Evolutionary conservation across 2,888 invertebrate species (phyloP), one percentile per base, ranked within the genome.

Genomic region (Pseudococcus jackbeardsleyi): DNA sequence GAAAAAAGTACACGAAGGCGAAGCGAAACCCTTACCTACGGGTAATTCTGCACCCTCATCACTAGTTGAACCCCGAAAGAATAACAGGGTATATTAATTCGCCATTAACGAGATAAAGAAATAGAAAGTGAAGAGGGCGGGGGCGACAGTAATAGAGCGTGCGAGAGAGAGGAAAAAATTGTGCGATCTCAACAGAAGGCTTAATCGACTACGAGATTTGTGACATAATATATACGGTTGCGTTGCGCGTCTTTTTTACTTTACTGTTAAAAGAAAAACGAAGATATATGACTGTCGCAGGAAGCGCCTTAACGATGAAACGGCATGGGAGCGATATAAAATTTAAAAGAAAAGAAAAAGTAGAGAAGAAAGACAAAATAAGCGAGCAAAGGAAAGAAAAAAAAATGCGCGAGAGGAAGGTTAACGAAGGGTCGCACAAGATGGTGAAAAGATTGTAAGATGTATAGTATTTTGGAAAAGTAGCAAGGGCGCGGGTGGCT

Each of bases 361-460:
- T 82, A 19, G 72, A 86, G 42, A 42, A 72, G 72, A 86, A 72
- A 86, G 64, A 64, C 54, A 85, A 64, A 64, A 64, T 64, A 64
- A 64, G n/a, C 7, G 33, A 85, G 64, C 12, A 59, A 22, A 86
- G 39, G 22, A 68, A 46, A 68, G 22, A 86, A 72, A 82, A 86
- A 72, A 33, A 33, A 33, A 2, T 2, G 26, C 26, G 42, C 42
- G 42, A 42, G 42, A 42, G 42, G 42, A 86, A 64, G 68, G 86
- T 48, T 72, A 86, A 86, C 86, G 86, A 86, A 86, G 86, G 86
- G 86, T 86, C 86, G 72, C 86, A 39, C 46, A 86, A 86, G 86
- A 86, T 86, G 86, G 86, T 86, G 86, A 86, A 86, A 86, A 86
- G 86, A 86, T 86, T 86, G 86, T 72, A 86, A 86, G 86, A 86